A percentile compares a stretch with the other conserved stretches of the same genome.
Evolutionary conservation across 2,113 vertebrate species (phyloP).

Genomic region (Plestiodon gilberti): DNA sequence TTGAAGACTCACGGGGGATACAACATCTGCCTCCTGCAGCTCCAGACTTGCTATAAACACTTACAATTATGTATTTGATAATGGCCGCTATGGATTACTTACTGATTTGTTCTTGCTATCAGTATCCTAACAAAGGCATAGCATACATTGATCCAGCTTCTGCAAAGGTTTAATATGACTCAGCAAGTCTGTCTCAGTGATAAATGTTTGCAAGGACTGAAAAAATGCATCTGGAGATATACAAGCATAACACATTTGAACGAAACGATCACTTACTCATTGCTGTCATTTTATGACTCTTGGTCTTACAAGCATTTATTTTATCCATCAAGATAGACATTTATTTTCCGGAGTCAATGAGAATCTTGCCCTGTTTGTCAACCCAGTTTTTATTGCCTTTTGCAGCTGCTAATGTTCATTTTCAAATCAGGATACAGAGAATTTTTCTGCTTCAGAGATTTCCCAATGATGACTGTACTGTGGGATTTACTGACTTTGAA

Average conservation of each 20-base stretch:
- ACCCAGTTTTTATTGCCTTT: background rate
- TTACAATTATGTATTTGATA: background rate
- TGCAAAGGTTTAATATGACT: background rate
- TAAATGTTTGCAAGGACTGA: background rate
- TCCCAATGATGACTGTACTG: conserved; percentile 23
- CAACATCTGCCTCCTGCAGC: background rate
- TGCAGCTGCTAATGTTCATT: conserved; percentile 20
- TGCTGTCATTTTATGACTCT: background rate
- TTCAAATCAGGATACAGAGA: conserved; percentile 7
- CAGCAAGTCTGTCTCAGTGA: background rate
- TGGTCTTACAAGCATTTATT: conserved; percentile 5
- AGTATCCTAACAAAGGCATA: background rate
- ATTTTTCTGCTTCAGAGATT: conserved; percentile 31
- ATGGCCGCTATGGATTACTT: background rate
- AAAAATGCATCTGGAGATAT: background rate
- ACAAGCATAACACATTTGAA: background rate
- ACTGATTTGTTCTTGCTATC: background rate
- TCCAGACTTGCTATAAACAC: background rate
- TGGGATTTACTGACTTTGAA: conserved; percentile 3
- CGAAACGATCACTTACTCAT: conserved; percentile 1
- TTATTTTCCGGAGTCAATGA: conserved; percentile 19
- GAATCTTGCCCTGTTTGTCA: background rate
- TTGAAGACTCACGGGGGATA: too few relatives aligned
- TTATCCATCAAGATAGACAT: background rate
- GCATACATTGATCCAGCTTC: background rate